phyloP scores from a whole-genome alignment of 2,797 vertebrate genomes.

The Tragelaphus eurycerus region DNA sequence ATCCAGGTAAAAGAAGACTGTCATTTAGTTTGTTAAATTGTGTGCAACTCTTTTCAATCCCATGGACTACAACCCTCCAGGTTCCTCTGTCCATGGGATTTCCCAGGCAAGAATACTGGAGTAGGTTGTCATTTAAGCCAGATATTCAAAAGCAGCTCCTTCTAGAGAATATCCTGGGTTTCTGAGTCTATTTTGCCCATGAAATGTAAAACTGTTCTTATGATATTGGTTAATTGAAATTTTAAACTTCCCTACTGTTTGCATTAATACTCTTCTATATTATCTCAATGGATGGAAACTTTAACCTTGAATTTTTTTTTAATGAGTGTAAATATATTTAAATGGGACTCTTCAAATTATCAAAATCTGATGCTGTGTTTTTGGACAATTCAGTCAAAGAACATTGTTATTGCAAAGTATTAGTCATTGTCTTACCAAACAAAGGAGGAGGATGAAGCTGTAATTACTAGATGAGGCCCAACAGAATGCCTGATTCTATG shows the following conservation, averaged over 20 bases:
- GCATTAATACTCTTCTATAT: background rate
- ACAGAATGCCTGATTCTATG: background rate
- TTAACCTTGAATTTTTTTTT: background rate
- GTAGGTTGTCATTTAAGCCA: background rate
- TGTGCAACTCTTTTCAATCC: background rate
- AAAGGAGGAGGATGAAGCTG: background rate
- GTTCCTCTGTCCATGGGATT: background rate
- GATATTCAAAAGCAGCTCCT: background rate
- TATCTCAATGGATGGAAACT: background rate
- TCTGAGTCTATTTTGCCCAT: background rate
- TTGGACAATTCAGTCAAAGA: background rate
- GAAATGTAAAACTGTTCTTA: background rate
- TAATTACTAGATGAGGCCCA: background rate
- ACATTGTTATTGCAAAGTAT: background rate
- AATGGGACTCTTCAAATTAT: background rate
- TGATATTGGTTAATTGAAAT: background rate
- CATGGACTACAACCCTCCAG: background rate
- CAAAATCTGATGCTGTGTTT: background rate
- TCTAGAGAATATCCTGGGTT: background rate
- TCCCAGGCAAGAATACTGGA: background rate
- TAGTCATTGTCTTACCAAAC: background rate
- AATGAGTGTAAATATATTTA: background rate
- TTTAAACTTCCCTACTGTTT: background rate
- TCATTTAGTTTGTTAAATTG: background rate
- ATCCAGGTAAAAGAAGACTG: background rate